Base-by-base conservation (phyloP, 1,140 invertebrate species). In the Ylistrum balloti region DNA sequence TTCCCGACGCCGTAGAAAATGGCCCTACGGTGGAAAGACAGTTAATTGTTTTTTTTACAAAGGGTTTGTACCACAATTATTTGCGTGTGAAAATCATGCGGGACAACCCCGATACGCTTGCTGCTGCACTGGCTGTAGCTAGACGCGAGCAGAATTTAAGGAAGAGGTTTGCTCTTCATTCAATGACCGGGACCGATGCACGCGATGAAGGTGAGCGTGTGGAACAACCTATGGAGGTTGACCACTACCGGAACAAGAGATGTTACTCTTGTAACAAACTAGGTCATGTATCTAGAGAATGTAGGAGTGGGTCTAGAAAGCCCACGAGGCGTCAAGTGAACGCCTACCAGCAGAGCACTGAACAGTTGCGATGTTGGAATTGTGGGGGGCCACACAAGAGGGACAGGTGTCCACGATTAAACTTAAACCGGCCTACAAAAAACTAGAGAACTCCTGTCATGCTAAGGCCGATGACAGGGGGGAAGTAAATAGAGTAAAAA, bases 71-170 rank as follows among this genome's bases (percentile, higher is more conserved):
- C n/a, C 33, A 89, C 22, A 89, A 92, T 56, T 86, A 41, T 38
- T 20, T 91, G 13, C 90, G 85, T 90, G 17, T 91, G n/a, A 90
- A 90, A 87, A 28, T 92, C 0, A 90, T 92, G 87, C 32, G 88
- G 41, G 33, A 86, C 17, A 90, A 91, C 85, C 92, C 90, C 32
- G 20, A 15, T 3, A 88, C 86, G n/a, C 20, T 91, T 10, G 45
- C 86, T 85, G 85, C 32, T 0, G 90, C 90, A n/a, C 33, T 92
- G 5, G 48, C 0, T 5, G 33, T 35, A 3, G 90, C 91, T 1
- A 91, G 86, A 28, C 15, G 11, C 10, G 90, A 92, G 48, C 88
- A 90, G 41, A 92, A 91, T 41, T 20, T 86, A 86, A 20, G 85
- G 11, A n/a, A n/a, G n/a, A n/a, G n/a, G n/a, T n/a, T n/a, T n/a